phyloP scores from a whole-genome alignment of 2,888 invertebrate species.

The Bedellia somnulentella region DNA sequence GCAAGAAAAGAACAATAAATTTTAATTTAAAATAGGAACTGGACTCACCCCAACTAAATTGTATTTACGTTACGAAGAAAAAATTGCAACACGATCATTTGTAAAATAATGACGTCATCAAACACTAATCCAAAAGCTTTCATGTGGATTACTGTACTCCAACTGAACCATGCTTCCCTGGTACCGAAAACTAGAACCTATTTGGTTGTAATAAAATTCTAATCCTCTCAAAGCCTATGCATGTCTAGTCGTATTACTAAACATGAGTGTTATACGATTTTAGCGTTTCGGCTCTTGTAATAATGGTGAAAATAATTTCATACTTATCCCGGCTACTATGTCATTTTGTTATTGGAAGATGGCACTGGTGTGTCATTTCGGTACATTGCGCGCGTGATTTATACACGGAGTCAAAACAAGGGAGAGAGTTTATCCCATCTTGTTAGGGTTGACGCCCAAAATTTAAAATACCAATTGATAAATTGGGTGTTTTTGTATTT shows the following conservation, averaged over 20 bases:
- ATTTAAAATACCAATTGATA: not conserved
- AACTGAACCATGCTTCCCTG: not conserved
- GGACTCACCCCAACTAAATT: too few relatives aligned
- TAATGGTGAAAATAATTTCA: too few relatives aligned
- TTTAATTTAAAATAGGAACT: too few relatives aligned
- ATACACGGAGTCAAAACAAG: slow-evolving; percentile 52
- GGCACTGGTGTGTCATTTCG: slow-evolving; percentile 35
- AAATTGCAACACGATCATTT: slow-evolving; percentile 53
- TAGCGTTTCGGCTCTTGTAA: too few relatives aligned
- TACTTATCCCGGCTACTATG: too few relatives aligned
- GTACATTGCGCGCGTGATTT: slow-evolving; percentile 58
- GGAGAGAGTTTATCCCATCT: slow-evolving; percentile 2
- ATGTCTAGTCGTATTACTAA: too few relatives aligned
- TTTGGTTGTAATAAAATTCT: too few relatives aligned
- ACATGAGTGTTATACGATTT: too few relatives aligned
- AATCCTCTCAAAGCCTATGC: too few relatives aligned
- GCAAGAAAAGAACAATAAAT: too few relatives aligned
- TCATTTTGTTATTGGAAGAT: not conserved
- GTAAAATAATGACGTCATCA: slow-evolving; percentile 61
- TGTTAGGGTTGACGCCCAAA: not conserved
- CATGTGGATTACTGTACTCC: slow-evolving; percentile 45
- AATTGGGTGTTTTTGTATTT: slow-evolving; percentile 1
- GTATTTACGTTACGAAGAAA: slow-evolving; percentile 29
- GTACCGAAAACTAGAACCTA: too few relatives aligned
- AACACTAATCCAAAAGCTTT: slow-evolving; percentile 61